Percentiles rank a stretch among this genome's conserved stretches.
phyloP scores from a whole-genome alignment of 1,140 invertebrate species.

The Lepidotrigona ventralis region DNA sequence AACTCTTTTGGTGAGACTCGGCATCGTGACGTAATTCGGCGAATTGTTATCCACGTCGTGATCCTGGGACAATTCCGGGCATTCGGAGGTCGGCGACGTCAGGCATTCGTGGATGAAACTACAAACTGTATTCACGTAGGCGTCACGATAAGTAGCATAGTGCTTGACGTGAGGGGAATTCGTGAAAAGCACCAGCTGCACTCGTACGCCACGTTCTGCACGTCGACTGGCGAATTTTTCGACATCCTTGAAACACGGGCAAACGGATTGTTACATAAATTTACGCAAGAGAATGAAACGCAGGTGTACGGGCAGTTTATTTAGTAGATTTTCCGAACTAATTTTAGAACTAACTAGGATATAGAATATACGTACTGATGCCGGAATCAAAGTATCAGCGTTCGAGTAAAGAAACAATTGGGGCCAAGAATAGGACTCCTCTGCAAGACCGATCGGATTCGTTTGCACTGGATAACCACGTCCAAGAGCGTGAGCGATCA shows the following conservation, averaged over 20 bases:
- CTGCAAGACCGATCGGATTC: conserved; percentile 73
- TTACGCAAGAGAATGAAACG: not conserved
- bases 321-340: no score
- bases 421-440: conserved; percentile 81
- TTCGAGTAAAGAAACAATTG: conserved; percentile 89
- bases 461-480: conserved; percentile 64
- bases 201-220: conserved; percentile 82
- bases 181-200: conserved; percentile 83
- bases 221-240: conserved; percentile 83
- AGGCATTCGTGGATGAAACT: conserved; percentile 83
- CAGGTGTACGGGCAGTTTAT: no score
- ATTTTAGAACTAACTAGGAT: no score
- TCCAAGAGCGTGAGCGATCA: conserved; percentile 65
- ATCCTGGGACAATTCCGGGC: conserved; percentile 8
- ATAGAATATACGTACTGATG: conserved; percentile 74
- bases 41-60: conserved; percentile 37
- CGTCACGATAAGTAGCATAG: conserved; percentile 82
- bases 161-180: conserved; percentile 87
- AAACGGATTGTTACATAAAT: not conserved
- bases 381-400: conserved; percentile 83
- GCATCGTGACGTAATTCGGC: conserved; percentile 40
- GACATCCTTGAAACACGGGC: conserved; percentile 78
- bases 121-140: conserved; percentile 83
- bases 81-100: conserved; percentile 35
- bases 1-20: conserved; percentile 66